These are phyloP conservation scores for Syrmaticus mikado DNA, from an alignment of 2,113 vertebrate species.

Conservation along the genomic window DNA sequence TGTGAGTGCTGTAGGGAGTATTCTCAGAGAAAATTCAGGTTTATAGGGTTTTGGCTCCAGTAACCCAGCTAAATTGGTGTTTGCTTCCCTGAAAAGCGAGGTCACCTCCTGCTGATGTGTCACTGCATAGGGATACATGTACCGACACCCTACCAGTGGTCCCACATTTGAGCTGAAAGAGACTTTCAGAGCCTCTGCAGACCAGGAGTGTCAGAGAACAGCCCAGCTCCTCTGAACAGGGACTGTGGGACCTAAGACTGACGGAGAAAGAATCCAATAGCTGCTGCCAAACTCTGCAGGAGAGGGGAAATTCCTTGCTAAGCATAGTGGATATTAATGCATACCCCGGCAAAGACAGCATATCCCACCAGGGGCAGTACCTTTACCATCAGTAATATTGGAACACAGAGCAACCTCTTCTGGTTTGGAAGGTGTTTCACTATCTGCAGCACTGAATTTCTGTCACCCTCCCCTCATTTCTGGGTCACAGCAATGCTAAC, in stretches of 20 bases:
- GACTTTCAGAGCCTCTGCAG: background rate
- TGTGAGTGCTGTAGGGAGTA: background rate
- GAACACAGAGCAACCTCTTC: background rate
- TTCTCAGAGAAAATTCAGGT: background rate
- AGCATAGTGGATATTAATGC: background rate
- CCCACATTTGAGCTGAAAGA: background rate
- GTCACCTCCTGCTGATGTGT: background rate
- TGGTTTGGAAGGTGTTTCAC: background rate
- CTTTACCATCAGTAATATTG: background rate
- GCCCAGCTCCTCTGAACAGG: background rate
- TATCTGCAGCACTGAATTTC: background rate
- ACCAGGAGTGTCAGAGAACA: background rate
- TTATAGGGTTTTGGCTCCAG: background rate
- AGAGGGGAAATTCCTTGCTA: slow-evolving; percentile 12
- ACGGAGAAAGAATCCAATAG: slow-evolving; percentile 9
- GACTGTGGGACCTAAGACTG: background rate
- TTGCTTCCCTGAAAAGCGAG: background rate
- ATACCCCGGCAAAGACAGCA: background rate
- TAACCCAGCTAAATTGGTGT: background rate
- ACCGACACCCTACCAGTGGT: background rate
- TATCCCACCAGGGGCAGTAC: background rate
- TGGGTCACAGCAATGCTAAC: background rate
- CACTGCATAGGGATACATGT: background rate
- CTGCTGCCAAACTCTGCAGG: background rate
- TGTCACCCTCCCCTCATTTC: background rate